A percentile compares a stretch with the other conserved stretches of the same genome.
Conservation (phyloP, 2,888 invertebrate genomes). For the Dryobota labecula region DNA sequence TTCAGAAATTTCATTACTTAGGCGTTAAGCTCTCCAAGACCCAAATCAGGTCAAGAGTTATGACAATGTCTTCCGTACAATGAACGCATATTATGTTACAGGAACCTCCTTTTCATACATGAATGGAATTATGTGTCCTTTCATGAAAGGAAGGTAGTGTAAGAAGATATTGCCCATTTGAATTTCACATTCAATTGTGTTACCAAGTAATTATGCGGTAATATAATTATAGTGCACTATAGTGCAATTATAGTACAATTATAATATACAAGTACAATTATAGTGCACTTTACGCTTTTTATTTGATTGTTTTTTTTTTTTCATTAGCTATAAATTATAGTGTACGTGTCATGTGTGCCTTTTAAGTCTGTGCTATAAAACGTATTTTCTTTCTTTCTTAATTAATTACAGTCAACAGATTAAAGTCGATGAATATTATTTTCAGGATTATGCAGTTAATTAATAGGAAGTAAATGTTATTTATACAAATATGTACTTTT, state of each 20-base stretch:
- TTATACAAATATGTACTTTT: too few relatives aligned
- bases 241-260: too few relatives aligned
- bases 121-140: slow-evolving; percentile 24
- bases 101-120: slow-evolving; percentile 5
- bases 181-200: slow-evolving; percentile 24
- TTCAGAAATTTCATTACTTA: slow-evolving; percentile 44
- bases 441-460: too few relatives aligned
- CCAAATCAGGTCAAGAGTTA: slow-evolving; percentile 44
- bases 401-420: background rate
- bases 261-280: too few relatives aligned
- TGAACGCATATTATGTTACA: slow-evolving; percentile 36
- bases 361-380: too few relatives aligned
- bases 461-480: too few relatives aligned
- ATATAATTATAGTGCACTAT: too few relatives aligned
- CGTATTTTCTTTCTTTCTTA: too few relatives aligned
- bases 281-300: too few relatives aligned
- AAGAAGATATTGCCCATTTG: slow-evolving; percentile 5
- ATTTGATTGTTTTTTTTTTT: too few relatives aligned
- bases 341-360: too few relatives aligned
- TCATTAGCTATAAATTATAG: too few relatives aligned
- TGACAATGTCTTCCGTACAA: slow-evolving; percentile 32
- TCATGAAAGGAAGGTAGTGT: background rate
- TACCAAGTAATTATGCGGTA: background rate
- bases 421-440: background rate
- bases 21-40: slow-evolving; percentile 22